These are phyloP conservation scores for Prenolepis imparis DNA, from an alignment of 2,888 invertebrate genomes.

Conservation along the genomic window DNA sequence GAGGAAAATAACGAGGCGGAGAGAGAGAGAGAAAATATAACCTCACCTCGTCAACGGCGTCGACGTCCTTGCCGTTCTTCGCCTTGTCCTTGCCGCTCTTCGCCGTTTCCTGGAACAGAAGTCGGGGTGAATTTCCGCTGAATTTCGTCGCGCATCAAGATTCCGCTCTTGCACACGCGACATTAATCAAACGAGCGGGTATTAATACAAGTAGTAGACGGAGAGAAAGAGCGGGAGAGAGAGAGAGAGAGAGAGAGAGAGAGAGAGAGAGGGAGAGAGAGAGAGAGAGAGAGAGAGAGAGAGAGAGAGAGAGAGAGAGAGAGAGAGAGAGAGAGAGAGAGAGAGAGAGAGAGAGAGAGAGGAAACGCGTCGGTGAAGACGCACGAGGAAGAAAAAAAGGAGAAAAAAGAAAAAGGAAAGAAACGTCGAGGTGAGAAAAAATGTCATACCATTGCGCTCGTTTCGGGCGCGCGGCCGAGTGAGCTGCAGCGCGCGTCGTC, in stretches of 20 bases:
- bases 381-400: conserved; percentile 49
- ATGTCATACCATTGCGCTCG: conserved; percentile 49
- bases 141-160: no score
- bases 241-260: neutral
- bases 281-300: neutral
- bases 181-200: no score
- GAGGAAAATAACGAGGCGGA: conserved; percentile 22
- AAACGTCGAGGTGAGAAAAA: conserved; percentile 21
- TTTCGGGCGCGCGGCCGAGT: conserved; percentile 49
- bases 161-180: no score
- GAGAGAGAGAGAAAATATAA: conserved; percentile 76
- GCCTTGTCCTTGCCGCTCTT: conserved; percentile 85
- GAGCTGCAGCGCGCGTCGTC: conserved; percentile 50
- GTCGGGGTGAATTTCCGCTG: conserved; percentile 47
- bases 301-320: neutral
- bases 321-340: neutral
- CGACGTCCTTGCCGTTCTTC: conserved; percentile 84
- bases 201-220: neutral
- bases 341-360: neutral
- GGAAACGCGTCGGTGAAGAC: conserved; percentile 56
- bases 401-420: conserved; percentile 14
- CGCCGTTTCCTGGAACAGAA: conserved; percentile 84
- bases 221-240: neutral
- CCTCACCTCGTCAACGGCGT: conserved; percentile 85
- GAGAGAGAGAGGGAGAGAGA: neutral